Percentiles rank a stretch among this genome's conserved stretches.
These are phyloP conservation scores for Muricea muricata DNA, from an alignment of 92 coral and sea anemone genomes.

Conservation along the genomic window DNA sequence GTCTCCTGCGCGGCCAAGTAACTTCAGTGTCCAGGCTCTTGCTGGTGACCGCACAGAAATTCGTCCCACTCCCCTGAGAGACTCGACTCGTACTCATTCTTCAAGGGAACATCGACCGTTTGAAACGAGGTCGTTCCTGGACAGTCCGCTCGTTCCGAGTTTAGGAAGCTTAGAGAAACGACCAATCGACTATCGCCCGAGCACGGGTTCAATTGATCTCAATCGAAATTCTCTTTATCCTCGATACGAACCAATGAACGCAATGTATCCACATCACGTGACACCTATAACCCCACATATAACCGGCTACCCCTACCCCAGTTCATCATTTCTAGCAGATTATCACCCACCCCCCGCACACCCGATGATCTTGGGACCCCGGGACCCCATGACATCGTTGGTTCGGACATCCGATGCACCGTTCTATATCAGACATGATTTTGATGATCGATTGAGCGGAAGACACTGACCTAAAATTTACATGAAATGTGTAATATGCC, in stretches of 20 bases:
- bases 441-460: conserved; percentile 5
- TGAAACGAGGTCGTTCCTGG: conserved; percentile 33
- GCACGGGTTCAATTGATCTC: conserved; percentile 33
- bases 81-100: neutral
- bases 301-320: conserved; percentile 1
- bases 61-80: neutral
- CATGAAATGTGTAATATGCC: too few relatives aligned
- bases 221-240: conserved; percentile 36
- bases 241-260: conserved; percentile 22
- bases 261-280: conserved; percentile 34
- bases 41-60: conserved; percentile 27
- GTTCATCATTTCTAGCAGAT: conserved; percentile 11
- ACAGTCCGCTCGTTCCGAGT: conserved; percentile 16
- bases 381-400: conserved; percentile 25
- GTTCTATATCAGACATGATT: conserved; percentile 19
- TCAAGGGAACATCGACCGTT: conserved; percentile 13
- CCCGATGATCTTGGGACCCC: neutral
- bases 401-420: conserved; percentile 7
- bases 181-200: conserved; percentile 4
- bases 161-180: conserved; percentile 26
- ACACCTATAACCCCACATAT: conserved; percentile 11
- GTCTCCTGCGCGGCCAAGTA: conserved; percentile 28
- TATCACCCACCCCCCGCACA: conserved; percentile 1
- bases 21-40: conserved; percentile 30
- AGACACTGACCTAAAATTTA: neutral